A percentile compares a stretch with the other conserved stretches of the same genome.
Conservation (phyloP, 1,140 invertebrate genomes). For the Riptortus pedestris region DNA sequence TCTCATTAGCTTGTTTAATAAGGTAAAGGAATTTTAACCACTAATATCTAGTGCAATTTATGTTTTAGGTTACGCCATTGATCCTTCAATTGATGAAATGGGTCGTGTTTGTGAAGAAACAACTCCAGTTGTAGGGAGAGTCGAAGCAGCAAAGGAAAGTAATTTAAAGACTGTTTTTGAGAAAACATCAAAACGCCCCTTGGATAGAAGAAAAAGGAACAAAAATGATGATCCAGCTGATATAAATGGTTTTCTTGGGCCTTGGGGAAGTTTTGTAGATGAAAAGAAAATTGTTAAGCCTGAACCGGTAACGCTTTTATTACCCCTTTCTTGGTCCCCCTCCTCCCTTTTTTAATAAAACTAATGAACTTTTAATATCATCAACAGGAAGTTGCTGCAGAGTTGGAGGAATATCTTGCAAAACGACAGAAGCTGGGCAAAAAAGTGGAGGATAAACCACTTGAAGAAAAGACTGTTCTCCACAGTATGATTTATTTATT, state of each 20-base stretch:
- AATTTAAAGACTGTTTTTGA: slow-evolving; percentile 84
- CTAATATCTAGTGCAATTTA: too few relatives aligned
- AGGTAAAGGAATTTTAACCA: too few relatives aligned
- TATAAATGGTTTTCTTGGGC: slow-evolving; percentile 89
- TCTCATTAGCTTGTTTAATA: too few relatives aligned
- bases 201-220: slow-evolving; percentile 81
- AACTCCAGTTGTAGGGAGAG: slow-evolving; percentile 54
- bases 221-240: slow-evolving; percentile 86
- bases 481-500: slow-evolving; percentile 60
- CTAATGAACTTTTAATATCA: too few relatives aligned
- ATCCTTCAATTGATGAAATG: slow-evolving; percentile 69
- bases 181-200: slow-evolving; percentile 53
- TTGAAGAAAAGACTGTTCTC: slow-evolving; percentile 90
- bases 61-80: slow-evolving; percentile 82
- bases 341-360: too few relatives aligned
- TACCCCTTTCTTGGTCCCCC: too few relatives aligned
- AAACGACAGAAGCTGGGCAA: slow-evolving; percentile 81
- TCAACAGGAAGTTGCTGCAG: slow-evolving; percentile 68
- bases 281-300: slow-evolving; percentile 82
- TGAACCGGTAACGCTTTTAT: slow-evolving; percentile 57
- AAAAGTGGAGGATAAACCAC: slow-evolving; percentile 74
- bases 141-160: slow-evolving; percentile 47
- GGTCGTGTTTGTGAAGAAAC: slow-evolving; percentile 38
- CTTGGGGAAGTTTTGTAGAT: slow-evolving; percentile 91
- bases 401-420: slow-evolving; percentile 86